Conservation (phyloP, 2,797 vertebrate genomes). For the Carapus acus region DNA sequence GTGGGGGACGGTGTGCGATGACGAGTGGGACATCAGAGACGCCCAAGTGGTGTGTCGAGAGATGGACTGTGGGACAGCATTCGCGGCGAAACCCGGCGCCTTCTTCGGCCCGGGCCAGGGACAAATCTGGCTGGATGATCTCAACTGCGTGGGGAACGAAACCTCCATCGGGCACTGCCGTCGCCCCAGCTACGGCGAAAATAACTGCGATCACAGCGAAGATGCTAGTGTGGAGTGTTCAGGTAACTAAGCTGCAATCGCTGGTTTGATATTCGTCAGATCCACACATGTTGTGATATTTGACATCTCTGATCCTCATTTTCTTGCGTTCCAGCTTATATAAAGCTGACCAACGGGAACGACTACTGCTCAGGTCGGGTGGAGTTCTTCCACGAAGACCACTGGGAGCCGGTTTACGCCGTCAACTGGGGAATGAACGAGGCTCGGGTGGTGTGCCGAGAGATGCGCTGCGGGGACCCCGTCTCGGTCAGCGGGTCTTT, state of each 20-base stretch:
- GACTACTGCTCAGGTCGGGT: constrained; percentile 60
- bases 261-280: not conserved
- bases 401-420: constrained; percentile 47
- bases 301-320: not conserved
- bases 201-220: constrained; percentile 60
- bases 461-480: constrained; percentile 64
- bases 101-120: constrained; percentile 56
- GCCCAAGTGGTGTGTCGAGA: constrained; percentile 61
- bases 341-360: constrained; percentile 56
- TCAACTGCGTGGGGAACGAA: constrained; percentile 55
- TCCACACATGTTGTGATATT: not conserved
- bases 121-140: constrained; percentile 58
- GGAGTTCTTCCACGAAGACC: constrained; percentile 37
- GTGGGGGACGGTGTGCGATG: constrained; percentile 68
- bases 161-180: constrained; percentile 48
- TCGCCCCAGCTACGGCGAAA: constrained; percentile 36
- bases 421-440: constrained; percentile 53
- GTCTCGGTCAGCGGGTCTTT: constrained; percentile 13
- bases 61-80: constrained; percentile 58
- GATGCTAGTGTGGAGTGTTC: constrained; percentile 63
- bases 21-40: constrained; percentile 54
- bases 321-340: constrained; percentile 32
- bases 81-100: constrained; percentile 24
- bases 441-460: constrained; percentile 62
- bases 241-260: constrained; percentile 31